Conservation (phyloP, 1,140 invertebrate species). For the Penaeus indicus region DNA sequence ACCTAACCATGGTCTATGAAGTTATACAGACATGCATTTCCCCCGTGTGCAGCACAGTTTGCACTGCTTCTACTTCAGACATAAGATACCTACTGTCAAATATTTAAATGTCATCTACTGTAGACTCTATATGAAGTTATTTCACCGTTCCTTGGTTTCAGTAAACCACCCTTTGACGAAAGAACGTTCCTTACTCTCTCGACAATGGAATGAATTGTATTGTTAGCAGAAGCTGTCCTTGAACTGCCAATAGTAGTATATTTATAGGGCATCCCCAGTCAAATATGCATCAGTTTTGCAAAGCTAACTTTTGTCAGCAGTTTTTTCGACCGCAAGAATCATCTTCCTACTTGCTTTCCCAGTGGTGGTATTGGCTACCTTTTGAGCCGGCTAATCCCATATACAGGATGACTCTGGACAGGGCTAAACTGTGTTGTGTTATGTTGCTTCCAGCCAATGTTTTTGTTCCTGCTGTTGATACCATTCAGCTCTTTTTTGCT, state of each 20-base stretch:
- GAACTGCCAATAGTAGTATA: neutral
- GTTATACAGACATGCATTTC: neutral
- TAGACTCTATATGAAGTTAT: neutral
- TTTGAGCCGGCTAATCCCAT: too few species aligned
- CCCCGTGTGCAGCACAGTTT: neutral
- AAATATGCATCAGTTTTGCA: neutral
- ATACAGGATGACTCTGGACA: too few species aligned
- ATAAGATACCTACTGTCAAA: neutral
- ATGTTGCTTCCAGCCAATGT: too few species aligned
- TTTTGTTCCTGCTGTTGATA: too few species aligned
- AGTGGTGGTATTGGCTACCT: too few species aligned
- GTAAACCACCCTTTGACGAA: neutral
- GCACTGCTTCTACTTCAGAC: conserved; percentile 1
- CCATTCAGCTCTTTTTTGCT: too few species aligned
- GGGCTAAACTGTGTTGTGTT: too few species aligned
- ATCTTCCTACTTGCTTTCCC: too few species aligned
- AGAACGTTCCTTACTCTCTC: neutral
- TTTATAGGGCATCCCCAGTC: neutral
- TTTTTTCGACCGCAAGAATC: too few species aligned
- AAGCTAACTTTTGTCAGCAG: neutral
- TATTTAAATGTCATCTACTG: neutral
- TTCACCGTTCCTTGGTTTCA: neutral
- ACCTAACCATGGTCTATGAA: neutral
- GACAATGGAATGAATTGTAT: neutral
- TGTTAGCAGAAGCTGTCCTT: neutral